Evolutionary conservation across 2,113 vertebrate species (phyloP).

Genomic region (Gila orcuttii): DNA sequence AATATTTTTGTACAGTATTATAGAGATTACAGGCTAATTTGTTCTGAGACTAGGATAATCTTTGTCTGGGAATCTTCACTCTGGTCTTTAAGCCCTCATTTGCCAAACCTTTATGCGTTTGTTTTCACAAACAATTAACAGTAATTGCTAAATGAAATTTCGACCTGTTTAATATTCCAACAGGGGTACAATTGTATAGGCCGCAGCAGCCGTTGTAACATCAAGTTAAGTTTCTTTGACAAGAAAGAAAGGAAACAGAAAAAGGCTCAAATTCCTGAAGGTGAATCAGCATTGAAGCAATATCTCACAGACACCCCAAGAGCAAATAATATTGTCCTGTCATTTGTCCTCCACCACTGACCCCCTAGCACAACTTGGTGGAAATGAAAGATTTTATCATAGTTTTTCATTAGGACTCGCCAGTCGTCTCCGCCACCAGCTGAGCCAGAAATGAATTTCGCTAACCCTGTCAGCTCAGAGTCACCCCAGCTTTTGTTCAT

Average conservation of each 20-base stretch:
- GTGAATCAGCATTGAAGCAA: constrained; percentile 65
- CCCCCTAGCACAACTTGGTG: constrained; percentile 66
- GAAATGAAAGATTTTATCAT: constrained; percentile 80
- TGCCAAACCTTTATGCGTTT: background rate
- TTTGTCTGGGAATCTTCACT: background rate
- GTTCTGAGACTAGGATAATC: background rate
- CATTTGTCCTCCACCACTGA: constrained; percentile 63
- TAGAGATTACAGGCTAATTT: background rate
- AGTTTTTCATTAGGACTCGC: constrained; percentile 74
- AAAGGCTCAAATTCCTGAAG: constrained; percentile 57
- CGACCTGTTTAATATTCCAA: background rate
- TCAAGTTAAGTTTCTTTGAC: constrained; percentile 28
- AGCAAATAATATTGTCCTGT: constrained; percentile 68
- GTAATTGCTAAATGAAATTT: background rate
- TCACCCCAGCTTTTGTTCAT: constrained; percentile 74
- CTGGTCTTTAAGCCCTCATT: background rate
- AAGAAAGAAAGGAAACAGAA: constrained; percentile 44
- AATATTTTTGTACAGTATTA: too few relatives aligned
- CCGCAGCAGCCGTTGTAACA: background rate
- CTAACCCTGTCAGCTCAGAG: constrained; percentile 71
- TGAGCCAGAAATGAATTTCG: constrained; percentile 80
- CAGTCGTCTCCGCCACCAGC: constrained; percentile 77
- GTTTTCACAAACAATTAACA: background rate
- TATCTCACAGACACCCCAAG: constrained; percentile 68
- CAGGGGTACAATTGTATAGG: background rate